Evolutionary conservation across 2,888 invertebrate species (phyloP), one percentile per base, ranked within the genome.

Genomic region (Pandemis corylana): DNA sequence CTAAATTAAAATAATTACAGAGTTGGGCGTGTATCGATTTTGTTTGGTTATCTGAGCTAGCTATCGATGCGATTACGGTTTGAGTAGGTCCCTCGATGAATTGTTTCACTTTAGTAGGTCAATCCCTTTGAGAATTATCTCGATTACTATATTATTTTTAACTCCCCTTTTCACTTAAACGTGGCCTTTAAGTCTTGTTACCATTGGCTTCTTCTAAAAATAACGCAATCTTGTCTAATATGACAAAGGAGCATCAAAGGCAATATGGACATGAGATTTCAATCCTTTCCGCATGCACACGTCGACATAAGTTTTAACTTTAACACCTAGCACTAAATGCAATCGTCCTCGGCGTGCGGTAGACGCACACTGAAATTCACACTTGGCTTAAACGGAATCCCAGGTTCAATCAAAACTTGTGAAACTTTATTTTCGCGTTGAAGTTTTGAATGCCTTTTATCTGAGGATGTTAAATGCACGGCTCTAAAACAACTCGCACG

Each of bases 401-500:
- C 20, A 62, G 67, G 75, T 75, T 75, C 75, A 75, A 75, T 75
- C 75, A 75, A 28, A 75, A 75, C 65, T 75, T 75, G 62, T 71
- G 71, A 75, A 75, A 75, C 67, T 71, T 74, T 75, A 75, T 76
- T 79, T 78, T 76, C 77, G 77, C 81, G 81, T 77, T 65, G 70
- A 78, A 81, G 78, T 80, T 80, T 82, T 83, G 78, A 80, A 79
- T 81, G 81, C 80, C 81, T 81, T 79, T 79, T 78, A 80, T 75
- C 80, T 79, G 73, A 81, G 82, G 81, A 84, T 83, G 86, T 82
- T 76, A 71, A 69, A 69, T 56, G 78, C 75, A 71, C 36, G 75
- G 67, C 78, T 82, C 81, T 83, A 84, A 88, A 88, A 84, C 83
- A 84, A 68, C 79, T 81, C 81, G 78, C 83, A 85, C 87, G 75